Evolutionary conservation across 2,888 invertebrate genomes (phyloP), one percentile per base, ranked within the genome.

Genomic region (Epinotia brunnichana): DNA sequence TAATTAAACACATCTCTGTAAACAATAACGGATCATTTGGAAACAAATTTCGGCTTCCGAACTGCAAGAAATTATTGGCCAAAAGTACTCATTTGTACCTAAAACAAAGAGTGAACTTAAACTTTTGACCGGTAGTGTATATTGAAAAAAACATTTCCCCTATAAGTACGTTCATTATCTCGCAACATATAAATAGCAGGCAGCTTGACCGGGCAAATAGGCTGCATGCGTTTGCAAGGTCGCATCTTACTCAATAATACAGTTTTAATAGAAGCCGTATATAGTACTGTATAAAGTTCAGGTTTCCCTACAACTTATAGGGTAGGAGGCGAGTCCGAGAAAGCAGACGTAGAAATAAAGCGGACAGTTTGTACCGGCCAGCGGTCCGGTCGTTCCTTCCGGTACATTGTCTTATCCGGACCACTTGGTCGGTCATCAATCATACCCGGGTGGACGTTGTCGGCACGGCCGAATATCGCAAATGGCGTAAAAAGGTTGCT

Each of bases 321-420:
- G 19, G 19, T 17, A 4, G 15, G 54, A 54, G 35, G 54, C 15
- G 54, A 66, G 41, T 21, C 56, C 21, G 64, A 75, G 54, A 66
- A 66, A 66, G 66, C 54, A 54, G n/a, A 19, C 13, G 39, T 21
- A 64, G 64, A 51, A 64, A 64, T 54, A 54, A 54, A 66, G 56
- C 72, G 81, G 74, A 77, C 84, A 78, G 24, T 73, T 69, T 72
- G 75, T 70, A 78, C 75, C 82, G 82, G 81, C 74, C 51, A 69
- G 71, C 77, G 79, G 77, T 60, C 71, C 60, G 71, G 72, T 60
- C 73, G 61, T 73, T 69, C 73, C 73, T 73, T 73, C 73, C 73
- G 73, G 73, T 73, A 85, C 87, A 88, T 89, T 89, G 90, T 90
- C 88, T 90, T 86, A 86, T 86, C 87, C 89, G 85, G 84, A 74